Percentiles rank a stretch among this genome's conserved stretches.
Conservation (phyloP, 1,140 invertebrate genomes). For the Drosophila sucinea region DNA sequence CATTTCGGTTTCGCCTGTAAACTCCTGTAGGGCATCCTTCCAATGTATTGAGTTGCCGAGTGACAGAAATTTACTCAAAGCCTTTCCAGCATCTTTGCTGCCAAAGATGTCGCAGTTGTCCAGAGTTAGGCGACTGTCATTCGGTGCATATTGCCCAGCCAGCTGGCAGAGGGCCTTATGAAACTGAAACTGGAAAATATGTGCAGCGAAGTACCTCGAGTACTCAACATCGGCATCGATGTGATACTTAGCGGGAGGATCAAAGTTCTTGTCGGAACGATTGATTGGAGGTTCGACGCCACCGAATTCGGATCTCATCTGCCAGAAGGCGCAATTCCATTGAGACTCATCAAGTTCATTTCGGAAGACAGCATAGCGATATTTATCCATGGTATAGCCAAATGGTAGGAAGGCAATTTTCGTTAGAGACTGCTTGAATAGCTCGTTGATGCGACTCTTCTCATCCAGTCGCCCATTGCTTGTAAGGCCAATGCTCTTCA, state of each 20-base stretch:
- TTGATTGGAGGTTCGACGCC: conserved; percentile 85
- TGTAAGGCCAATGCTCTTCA: conserved; percentile 84
- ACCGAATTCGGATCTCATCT: conserved; percentile 84
- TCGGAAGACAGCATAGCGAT: conserved; percentile 85
- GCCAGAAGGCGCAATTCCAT: conserved; percentile 86
- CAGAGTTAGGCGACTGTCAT: conserved; percentile 79
- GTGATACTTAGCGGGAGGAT: conserved; percentile 87
- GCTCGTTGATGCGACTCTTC: conserved; percentile 75
- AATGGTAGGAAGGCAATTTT: conserved; percentile 87
- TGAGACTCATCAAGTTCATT: conserved; percentile 83
- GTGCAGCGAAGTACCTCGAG: conserved; percentile 86
- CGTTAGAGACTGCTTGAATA: conserved; percentile 84
- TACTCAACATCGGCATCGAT: conserved; percentile 85
- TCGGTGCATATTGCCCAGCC: conserved; percentile 84
- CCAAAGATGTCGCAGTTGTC: conserved; percentile 86
- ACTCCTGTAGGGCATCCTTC: conserved; percentile 84
- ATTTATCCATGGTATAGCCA: conserved; percentile 84
- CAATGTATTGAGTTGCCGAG: conserved; percentile 85
- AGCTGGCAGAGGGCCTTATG: conserved; percentile 86
- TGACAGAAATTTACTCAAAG: conserved; percentile 58
- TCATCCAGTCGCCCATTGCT: conserved; percentile 62
- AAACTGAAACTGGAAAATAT: conserved; percentile 87
- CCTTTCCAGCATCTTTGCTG: conserved; percentile 83
- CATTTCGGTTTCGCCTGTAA: conserved; percentile 85
- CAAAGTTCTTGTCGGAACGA: conserved; percentile 85